Conservation (phyloP, 2,888 invertebrate species). For the Priocnemis perturbator region DNA sequence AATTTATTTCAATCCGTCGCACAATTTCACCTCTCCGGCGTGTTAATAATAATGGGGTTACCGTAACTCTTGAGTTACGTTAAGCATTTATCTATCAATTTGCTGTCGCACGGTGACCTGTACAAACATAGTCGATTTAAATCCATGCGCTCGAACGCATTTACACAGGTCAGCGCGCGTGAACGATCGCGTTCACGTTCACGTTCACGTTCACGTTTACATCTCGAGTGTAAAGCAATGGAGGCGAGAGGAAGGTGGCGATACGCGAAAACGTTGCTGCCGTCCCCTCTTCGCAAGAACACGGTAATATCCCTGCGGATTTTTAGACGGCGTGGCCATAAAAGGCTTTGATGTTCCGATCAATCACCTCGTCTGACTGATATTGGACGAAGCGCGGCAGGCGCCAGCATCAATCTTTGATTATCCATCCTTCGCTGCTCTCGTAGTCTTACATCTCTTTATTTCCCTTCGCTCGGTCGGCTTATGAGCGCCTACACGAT, state of each 20-base stretch:
- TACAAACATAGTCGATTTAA: too few species aligned
- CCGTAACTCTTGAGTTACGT: too few species aligned
- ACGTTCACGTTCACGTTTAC: too few species aligned
- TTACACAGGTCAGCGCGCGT: too few species aligned
- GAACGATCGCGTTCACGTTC: too few species aligned
- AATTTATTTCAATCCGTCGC: too few species aligned
- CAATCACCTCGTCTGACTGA: slow-evolving; percentile 57
- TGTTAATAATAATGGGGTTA: too few species aligned
- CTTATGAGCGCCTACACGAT: neutral
- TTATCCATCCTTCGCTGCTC: slow-evolving; percentile 53
- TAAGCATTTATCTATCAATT: too few species aligned
- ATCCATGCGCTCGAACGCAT: too few species aligned
- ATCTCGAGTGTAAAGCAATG: too few species aligned
- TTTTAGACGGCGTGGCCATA: slow-evolving; percentile 41
- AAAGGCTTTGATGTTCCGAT: slow-evolving; percentile 53
- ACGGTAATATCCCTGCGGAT: slow-evolving; percentile 33
- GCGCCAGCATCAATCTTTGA: slow-evolving; percentile 59
- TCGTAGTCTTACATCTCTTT: slow-evolving; percentile 41
- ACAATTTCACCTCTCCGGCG: too few species aligned
- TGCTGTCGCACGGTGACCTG: too few species aligned
- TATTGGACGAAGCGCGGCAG: slow-evolving; percentile 53
- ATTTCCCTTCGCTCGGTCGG: slow-evolving; percentile 26
- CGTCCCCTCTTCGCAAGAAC: neutral
- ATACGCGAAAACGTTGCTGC: neutral
- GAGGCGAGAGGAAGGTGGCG: neutral